Percentiles rank a stretch among this genome's conserved stretches.
Conservation (phyloP, 2,113 vertebrate genomes). For the Platysteira castanea region DNA sequence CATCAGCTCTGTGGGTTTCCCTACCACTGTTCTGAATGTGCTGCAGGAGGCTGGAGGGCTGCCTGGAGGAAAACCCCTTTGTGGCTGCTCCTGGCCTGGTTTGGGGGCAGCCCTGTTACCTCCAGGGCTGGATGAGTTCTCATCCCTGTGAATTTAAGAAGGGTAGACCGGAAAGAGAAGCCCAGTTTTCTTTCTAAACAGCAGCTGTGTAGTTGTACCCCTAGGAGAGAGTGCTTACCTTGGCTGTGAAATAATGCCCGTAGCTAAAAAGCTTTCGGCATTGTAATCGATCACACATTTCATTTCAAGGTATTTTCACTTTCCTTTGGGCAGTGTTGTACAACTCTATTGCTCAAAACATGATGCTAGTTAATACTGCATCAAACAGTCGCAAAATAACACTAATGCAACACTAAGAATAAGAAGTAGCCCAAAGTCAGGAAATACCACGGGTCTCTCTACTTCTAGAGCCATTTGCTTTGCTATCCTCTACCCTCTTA, state of each 20-base stretch:
- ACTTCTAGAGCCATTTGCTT: background rate
- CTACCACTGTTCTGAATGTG: background rate
- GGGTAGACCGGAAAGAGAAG: background rate
- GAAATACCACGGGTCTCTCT: background rate
- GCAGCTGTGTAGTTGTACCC: background rate
- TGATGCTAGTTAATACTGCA: slow-evolving; percentile 26
- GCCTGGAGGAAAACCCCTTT: background rate
- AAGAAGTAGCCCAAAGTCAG: background rate
- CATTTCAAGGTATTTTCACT: slow-evolving; percentile 41
- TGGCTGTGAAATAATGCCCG: slow-evolving; percentile 39
- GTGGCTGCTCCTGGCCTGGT: background rate
- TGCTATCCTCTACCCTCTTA: background rate
- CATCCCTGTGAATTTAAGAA: background rate
- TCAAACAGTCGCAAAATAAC: slow-evolving; percentile 42
- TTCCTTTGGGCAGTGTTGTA: slow-evolving; percentile 6
- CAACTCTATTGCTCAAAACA: slow-evolving; percentile 11
- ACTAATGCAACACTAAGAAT: background rate
- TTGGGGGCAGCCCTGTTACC: background rate
- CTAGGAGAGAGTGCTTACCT: slow-evolving; percentile 28
- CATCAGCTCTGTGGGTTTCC: background rate
- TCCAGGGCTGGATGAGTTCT: background rate
- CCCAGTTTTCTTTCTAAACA: background rate
- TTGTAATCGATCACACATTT: slow-evolving; percentile 24
- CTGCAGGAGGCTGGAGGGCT: background rate
- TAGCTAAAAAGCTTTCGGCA: slow-evolving; percentile 40